phyloP scores from a whole-genome alignment of 1,140 invertebrate species.

The Orchesella cincta region DNA sequence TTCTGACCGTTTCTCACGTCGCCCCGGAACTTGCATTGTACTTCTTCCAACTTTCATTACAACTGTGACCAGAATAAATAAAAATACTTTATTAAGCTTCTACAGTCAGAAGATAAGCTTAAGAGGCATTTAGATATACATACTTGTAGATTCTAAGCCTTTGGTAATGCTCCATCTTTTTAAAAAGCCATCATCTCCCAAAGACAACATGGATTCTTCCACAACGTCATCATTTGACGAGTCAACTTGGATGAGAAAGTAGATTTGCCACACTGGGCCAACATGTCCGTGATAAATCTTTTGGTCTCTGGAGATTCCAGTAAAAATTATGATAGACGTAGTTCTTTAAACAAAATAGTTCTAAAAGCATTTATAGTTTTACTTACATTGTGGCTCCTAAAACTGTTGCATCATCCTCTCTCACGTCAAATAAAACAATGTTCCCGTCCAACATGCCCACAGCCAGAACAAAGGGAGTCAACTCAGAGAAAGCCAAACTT shows the following conservation, averaged over 20 bases:
- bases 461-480: conserved; percentile 46
- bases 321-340: too few relatives aligned
- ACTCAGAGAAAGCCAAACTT: conserved; percentile 42
- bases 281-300: conserved; percentile 36
- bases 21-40: conserved; percentile 45
- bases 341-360: too few relatives aligned
- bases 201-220: conserved; percentile 38
- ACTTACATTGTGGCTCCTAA: conserved; percentile 28
- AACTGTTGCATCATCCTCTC: conserved; percentile 9
- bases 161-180: conserved; percentile 43
- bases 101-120: neutral
- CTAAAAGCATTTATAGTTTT: too few relatives aligned
- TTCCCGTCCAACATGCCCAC: conserved; percentile 48
- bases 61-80: conserved; percentile 32
- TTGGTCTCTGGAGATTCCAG: too few relatives aligned
- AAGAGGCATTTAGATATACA: neutral
- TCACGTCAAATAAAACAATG: conserved; percentile 45
- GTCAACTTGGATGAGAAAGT: conserved; percentile 44
- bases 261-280: conserved; percentile 48
- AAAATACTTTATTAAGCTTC: neutral
- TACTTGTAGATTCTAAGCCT: conserved; percentile 45
- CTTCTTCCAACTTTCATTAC: conserved; percentile 44
- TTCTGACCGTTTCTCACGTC: conserved; percentile 45
- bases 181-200: conserved; percentile 48
- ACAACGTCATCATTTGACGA: conserved; percentile 28